Conservation (phyloP, 2,113 vertebrate species). For the Stomatorhinus ivindoensis region DNA sequence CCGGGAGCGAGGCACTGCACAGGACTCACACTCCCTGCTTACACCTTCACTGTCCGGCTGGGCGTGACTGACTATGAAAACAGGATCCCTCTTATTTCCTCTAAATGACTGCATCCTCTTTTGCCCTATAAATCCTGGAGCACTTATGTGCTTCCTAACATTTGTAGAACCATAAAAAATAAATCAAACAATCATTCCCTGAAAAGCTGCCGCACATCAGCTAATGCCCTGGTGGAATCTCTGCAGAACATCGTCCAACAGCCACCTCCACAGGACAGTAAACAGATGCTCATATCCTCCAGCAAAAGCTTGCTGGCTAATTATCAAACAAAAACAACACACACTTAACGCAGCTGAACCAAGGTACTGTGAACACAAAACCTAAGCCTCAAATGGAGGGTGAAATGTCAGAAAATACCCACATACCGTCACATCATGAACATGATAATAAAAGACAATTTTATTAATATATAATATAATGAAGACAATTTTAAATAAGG, state of each 20-base stretch:
- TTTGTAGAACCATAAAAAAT: background rate
- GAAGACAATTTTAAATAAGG: background rate
- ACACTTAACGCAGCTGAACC: background rate
- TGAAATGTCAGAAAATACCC: background rate
- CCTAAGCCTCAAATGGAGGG: background rate
- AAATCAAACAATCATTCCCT: background rate
- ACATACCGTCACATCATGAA: background rate
- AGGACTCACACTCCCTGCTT: background rate
- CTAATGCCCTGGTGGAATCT: background rate
- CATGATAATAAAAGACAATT: background rate
- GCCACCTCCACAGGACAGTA: background rate
- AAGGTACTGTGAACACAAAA: background rate
- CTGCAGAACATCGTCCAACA: background rate
- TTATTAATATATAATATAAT: too few relatives aligned
- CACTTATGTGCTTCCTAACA: background rate
- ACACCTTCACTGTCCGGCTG: background rate
- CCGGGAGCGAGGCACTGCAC: background rate
- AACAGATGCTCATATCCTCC: background rate
- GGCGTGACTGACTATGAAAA: constrained; percentile 6
- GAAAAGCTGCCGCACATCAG: background rate
- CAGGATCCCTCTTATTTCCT: background rate
- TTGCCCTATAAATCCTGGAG: constrained; percentile 8
- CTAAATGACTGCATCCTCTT: constrained; percentile 1
- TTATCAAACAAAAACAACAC: background rate
- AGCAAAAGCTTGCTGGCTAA: background rate